Conservation (phyloP, 1,140 invertebrate genomes). For the Fragariocoptes setiger region DNA sequence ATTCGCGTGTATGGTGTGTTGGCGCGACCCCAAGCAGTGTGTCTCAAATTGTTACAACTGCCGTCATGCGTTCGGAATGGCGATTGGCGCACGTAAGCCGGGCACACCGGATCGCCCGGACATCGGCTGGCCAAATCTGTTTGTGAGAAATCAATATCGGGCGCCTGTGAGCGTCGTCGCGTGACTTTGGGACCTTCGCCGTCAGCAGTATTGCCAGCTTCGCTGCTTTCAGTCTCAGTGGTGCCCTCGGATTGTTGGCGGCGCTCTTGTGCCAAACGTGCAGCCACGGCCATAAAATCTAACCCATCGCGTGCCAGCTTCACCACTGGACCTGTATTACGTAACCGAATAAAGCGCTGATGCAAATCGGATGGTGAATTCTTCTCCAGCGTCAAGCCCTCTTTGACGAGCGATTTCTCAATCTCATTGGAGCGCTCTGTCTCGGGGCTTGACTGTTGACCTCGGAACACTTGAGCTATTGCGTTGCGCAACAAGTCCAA, state of each 20-base stretch:
- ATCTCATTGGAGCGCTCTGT: background rate
- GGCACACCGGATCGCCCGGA: conserved; percentile 5
- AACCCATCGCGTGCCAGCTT: background rate
- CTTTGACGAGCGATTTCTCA: background rate
- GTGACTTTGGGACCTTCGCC: background rate
- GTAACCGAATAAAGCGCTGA: background rate
- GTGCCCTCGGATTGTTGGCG: background rate
- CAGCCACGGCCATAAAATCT: background rate
- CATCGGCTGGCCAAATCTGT: conserved; percentile 6
- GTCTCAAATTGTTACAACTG: conserved; percentile 32
- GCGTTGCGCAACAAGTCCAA: background rate
- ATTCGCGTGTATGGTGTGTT: conserved; percentile 16
- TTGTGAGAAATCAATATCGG: background rate
- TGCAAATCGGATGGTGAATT: background rate
- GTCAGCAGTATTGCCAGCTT: background rate
- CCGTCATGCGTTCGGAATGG: conserved; percentile 31
- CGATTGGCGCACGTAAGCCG: background rate
- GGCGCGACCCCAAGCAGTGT: conserved; percentile 21
- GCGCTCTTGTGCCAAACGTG: background rate
- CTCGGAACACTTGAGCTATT: background rate
- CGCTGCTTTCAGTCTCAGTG: background rate
- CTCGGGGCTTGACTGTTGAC: background rate
- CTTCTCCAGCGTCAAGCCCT: background rate
- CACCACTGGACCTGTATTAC: background rate
- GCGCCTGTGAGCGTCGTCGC: background rate